Base-by-base conservation (phyloP, 2,888 invertebrate species). In the Troglohyphantes excavatus region DNA sequence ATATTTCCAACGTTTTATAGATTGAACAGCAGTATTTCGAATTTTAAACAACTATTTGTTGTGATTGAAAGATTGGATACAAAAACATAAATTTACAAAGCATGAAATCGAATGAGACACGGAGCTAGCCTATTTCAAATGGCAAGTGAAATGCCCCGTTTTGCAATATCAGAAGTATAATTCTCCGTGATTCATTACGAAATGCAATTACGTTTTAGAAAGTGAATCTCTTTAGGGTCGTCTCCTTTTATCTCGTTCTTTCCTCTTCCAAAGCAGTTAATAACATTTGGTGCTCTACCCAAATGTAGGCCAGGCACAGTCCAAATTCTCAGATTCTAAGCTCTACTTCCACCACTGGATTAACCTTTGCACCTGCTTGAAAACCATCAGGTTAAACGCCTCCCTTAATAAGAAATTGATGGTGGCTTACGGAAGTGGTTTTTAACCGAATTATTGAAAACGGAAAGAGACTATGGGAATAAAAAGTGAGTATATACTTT, bases 331-430 rank as follows among this genome's bases (percentile, higher is more conserved):
- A 43, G 19, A 78, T 72, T 72, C 72, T 63, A 61, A 78, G 26
- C 43, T 59, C 21, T 73, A 23, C 43, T 21, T 78, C 61, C 33
- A n/a, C 33, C 61, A 39, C 23, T 65, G 43, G 9, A 65, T 78
- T 78, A 78, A 78, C 78, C 78, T 75, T 39, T 43, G 63, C 39
- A 78, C 78, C 78, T 78, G 72, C 46, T 23, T 61, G 27, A 75
- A 33, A 75, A 75, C 19, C 75, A 75, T 61, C 75, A 75, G 29
- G 59, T 29, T 61, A 59, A 75, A 26, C 29, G 75, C 11, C 33
- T n/a, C 9, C 13, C 43, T 26, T 78, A 63, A 65, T 78, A 65
- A 63, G 1, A 59, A 75, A 61, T 29, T 75, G 75, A 61, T 19
- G 75, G 29, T 27, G 26, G 39, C 13, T 13, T 39, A 26, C 78